Percentiles rank a stretch among this genome's conserved stretches.
Conservation (phyloP, 2,797 vertebrate species). For the Mycteria americana region DNA sequence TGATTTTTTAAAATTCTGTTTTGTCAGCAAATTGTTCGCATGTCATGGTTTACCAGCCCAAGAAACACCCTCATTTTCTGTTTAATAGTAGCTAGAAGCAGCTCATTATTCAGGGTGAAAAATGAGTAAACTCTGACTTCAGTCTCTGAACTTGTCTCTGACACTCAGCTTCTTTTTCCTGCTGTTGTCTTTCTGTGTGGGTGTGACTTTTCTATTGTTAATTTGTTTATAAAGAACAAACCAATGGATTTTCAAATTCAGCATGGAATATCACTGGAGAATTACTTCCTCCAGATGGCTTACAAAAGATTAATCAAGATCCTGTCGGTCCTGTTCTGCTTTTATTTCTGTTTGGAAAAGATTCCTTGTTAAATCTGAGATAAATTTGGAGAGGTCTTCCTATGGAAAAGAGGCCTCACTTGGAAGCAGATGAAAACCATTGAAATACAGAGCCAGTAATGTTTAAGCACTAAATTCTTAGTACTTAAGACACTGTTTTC, state of each 20-base stretch:
- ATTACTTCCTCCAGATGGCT: neutral
- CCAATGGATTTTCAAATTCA: neutral
- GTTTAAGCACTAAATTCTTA: neutral
- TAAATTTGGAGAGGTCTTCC: neutral
- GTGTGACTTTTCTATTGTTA: neutral
- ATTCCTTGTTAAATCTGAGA: neutral
- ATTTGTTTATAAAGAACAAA: neutral
- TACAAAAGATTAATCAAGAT: neutral
- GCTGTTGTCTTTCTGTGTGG: neutral
- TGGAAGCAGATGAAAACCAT: neutral
- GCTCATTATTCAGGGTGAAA: neutral
- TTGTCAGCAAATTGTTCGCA: neutral
- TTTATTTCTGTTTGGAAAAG: neutral
- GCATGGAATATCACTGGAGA: neutral
- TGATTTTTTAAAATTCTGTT: neutral
- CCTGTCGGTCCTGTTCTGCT: neutral
- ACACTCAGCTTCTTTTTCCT: neutral
- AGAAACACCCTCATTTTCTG: neutral
- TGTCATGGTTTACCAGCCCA: neutral
- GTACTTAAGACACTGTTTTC: neutral
- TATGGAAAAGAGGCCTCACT: neutral
- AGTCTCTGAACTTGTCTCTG: neutral
- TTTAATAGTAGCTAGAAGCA: neutral
- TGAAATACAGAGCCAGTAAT: neutral
- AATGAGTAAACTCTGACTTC: neutral